Percentiles rank a stretch among this genome's conserved stretches.
These are phyloP conservation scores for Standfussiana lucernea DNA, from an alignment of 2,888 invertebrate genomes.

Conservation along the genomic window DNA sequence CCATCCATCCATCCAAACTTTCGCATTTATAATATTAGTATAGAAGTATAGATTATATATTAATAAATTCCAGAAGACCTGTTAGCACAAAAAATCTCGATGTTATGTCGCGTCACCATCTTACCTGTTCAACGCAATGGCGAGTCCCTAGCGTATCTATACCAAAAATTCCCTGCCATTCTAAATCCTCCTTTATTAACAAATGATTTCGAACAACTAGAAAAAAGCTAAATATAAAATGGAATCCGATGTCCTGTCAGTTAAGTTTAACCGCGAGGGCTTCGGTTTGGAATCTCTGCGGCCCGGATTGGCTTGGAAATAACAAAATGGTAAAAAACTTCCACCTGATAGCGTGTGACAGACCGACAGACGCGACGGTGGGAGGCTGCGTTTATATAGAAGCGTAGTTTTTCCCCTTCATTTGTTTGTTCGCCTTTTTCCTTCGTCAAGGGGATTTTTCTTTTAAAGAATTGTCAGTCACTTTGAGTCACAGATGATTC, in stretches of 20 bases:
- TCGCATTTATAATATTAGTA: no score
- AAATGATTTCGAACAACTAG: conserved; percentile 1
- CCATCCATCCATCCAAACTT: no score
- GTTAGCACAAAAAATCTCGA: no score
- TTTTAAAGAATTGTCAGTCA: not conserved
- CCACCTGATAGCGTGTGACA: conserved; percentile 79
- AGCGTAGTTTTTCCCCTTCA: conserved; percentile 15
- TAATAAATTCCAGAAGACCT: no score
- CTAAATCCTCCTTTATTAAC: conserved; percentile 9
- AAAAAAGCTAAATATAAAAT: conserved; percentile 43
- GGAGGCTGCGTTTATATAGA: conserved; percentile 65
- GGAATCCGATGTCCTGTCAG: conserved; percentile 44
- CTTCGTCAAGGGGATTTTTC: not conserved
- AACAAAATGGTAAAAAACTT: conserved; percentile 75
- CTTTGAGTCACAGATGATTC: conserved; percentile 5
- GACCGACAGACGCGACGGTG: conserved; percentile 70
- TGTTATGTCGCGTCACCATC: no score
- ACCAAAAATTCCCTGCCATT: not conserved
- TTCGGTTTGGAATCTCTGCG: conserved; percentile 55
- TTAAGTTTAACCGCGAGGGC: conserved; percentile 43
- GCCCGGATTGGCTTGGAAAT: conserved; percentile 69
- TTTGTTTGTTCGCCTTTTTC: not conserved
- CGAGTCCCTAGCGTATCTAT: no score
- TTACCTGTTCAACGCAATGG: not conserved
- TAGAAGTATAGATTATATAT: no score